These are phyloP conservation scores for Pristionchus maxplancki DNA, from an alignment of 2,888 invertebrate species.

Conservation along the genomic window DNA sequence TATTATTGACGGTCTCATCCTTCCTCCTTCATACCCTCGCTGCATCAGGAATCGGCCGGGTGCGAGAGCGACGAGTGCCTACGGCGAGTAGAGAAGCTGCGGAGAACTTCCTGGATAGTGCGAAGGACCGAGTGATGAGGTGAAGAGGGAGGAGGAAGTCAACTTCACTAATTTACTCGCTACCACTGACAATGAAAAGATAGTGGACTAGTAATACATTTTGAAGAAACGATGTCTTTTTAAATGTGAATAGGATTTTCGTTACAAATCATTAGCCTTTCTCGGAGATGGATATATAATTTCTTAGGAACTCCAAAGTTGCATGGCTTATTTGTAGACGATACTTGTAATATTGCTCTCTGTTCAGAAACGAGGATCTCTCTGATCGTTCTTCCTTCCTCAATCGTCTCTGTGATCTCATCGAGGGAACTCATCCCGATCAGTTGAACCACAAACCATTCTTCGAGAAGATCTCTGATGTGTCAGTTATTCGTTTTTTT, in stretches of 20 bases:
- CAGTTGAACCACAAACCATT: constrained; percentile 55
- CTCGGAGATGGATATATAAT: not conserved
- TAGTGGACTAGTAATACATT: too few relatives aligned
- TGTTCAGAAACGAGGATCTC: not conserved
- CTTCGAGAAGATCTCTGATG: constrained; percentile 58
- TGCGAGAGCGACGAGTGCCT: constrained; percentile 18
- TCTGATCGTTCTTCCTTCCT: constrained; percentile 14
- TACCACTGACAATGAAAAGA: too few relatives aligned
- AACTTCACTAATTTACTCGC: too few relatives aligned
- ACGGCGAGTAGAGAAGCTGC: constrained; percentile 38
- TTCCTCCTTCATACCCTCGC: not conserved
- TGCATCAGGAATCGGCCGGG: constrained; percentile 3
- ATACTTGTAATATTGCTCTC: not conserved
- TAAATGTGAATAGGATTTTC: too few relatives aligned
- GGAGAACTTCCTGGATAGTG: constrained; percentile 13
- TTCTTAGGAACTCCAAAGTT: not conserved
- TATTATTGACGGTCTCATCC: not conserved
- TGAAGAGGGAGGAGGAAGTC: not conserved
- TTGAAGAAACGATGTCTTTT: too few relatives aligned
- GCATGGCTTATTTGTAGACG: not conserved
- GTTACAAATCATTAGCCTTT: too few relatives aligned
- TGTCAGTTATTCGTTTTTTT: constrained; percentile 52
- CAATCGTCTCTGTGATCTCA: constrained; percentile 33
- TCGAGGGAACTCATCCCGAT: constrained; percentile 53
- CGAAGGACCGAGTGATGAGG: not conserved